phyloP scores from a whole-genome alignment of 2,113 vertebrate species.

The Pycnonotus jocosus region DNA sequence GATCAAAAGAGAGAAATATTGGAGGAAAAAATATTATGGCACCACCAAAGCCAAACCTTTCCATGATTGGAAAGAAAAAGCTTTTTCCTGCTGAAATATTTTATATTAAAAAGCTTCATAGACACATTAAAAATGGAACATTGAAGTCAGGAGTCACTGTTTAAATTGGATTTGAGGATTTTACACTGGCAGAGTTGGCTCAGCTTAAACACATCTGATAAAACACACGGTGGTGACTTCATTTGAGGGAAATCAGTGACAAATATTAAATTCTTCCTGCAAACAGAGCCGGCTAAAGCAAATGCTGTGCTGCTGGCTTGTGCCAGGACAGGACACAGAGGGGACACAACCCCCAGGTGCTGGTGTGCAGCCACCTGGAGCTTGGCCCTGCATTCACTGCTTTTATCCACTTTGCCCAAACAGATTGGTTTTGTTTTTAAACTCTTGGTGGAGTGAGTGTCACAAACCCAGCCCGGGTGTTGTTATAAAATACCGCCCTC shows the following conservation, averaged over 20 bases:
- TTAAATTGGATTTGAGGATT: neutral
- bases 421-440: neutral
- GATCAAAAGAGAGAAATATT: neutral
- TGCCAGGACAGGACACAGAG: neutral
- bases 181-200: neutral
- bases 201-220: neutral
- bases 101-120: neutral
- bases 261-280: neutral
- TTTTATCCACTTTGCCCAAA: neutral
- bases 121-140: neutral
- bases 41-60: neutral
- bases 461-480: neutral
- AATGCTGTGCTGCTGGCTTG: neutral
- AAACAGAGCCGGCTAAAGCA: neutral
- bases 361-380: neutral
- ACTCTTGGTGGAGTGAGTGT: neutral
- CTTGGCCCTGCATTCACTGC: neutral
- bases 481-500: neutral
- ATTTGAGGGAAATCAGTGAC: neutral
- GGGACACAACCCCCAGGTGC: neutral
- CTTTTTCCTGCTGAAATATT: neutral
- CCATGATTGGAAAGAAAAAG: neutral
- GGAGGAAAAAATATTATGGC: neutral
- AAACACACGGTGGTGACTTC: neutral
- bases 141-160: accelerated